These are phyloP conservation scores for Noctilio leporinus DNA, from an alignment of 2,113 vertebrate genomes.

Conservation along the genomic window DNA sequence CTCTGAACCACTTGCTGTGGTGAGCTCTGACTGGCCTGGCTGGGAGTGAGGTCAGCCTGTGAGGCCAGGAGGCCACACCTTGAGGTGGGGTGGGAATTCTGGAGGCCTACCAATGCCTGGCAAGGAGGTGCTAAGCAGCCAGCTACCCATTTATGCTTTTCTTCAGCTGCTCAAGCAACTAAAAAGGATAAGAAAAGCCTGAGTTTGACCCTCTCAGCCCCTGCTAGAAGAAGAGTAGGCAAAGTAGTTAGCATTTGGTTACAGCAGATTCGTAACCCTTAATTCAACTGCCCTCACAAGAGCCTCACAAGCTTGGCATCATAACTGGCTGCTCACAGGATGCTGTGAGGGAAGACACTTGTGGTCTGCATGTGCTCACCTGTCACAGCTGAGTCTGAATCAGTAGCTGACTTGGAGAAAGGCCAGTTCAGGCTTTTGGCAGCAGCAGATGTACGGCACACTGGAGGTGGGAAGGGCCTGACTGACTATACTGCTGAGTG, in stretches of 20 bases:
- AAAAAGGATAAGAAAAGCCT: background rate
- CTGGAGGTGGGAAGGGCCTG: background rate
- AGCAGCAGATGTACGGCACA: background rate
- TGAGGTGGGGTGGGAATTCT: background rate
- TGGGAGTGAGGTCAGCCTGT: background rate
- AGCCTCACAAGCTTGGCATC: background rate
- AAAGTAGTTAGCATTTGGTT: background rate
- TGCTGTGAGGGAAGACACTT: background rate
- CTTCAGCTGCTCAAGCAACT: background rate
- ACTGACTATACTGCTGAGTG: too few species aligned
- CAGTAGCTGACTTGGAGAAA: background rate
- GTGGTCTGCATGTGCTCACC: background rate
- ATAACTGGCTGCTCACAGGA: background rate
- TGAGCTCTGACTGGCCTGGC: background rate
- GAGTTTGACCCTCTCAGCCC: background rate
- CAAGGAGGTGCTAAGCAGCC: background rate
- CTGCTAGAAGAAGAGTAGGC: background rate
- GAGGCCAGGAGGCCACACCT: background rate
- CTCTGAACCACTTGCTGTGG: background rate
- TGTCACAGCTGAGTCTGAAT: background rate
- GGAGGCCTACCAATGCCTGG: fast-evolving
- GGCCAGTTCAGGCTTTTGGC: background rate
- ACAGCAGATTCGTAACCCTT: background rate
- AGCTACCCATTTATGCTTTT: too few species aligned
- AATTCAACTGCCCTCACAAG: background rate